Evolutionary conservation across 2,797 vertebrate species (phyloP).

Genomic region (Carapus acus): DNA sequence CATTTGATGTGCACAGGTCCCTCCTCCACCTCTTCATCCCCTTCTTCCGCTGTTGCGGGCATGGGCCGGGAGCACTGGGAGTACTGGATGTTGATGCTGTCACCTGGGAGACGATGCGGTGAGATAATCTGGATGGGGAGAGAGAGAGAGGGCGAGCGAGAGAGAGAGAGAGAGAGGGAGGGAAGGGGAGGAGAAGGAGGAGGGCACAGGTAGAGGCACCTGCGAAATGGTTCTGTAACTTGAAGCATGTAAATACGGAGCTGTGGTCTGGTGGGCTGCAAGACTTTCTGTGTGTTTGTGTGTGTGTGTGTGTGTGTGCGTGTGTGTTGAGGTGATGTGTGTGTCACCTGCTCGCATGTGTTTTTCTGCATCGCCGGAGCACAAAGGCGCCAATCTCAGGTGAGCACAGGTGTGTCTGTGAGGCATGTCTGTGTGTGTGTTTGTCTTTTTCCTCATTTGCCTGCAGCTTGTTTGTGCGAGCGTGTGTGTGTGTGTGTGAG

Average conservation of each 20-base stretch:
- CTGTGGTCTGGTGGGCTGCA: slow-evolving; percentile 8
- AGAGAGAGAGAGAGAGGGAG: slow-evolving; percentile 1
- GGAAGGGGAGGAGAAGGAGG: slow-evolving; percentile 12
- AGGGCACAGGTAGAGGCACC: slow-evolving; percentile 32
- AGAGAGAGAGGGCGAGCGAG: slow-evolving; percentile 27
- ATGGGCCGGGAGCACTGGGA: slow-evolving; percentile 26
- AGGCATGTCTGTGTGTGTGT: no score
- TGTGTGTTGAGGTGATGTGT: no score
- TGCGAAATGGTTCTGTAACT: slow-evolving; percentile 20
- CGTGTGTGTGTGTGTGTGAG: no score
- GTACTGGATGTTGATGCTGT: slow-evolving; percentile 17
- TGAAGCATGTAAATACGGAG: background rate
- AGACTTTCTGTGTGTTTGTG: no score
- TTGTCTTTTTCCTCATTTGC: background rate
- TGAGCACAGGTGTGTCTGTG: slow-evolving; percentile 12
- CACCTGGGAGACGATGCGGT: no score
- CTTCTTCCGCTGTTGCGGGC: slow-evolving; percentile 22
- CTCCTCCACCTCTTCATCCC: slow-evolving; percentile 19
- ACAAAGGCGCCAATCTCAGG: slow-evolving; percentile 17
- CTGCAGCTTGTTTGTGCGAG: background rate
- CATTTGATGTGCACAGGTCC: background rate
- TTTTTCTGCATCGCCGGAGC: background rate
- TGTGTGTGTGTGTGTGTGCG: background rate
- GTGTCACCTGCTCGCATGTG: background rate
- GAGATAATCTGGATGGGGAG: no score